Conservation (phyloP, 2,888 invertebrate species). For the Amaurobius ferox region DNA sequence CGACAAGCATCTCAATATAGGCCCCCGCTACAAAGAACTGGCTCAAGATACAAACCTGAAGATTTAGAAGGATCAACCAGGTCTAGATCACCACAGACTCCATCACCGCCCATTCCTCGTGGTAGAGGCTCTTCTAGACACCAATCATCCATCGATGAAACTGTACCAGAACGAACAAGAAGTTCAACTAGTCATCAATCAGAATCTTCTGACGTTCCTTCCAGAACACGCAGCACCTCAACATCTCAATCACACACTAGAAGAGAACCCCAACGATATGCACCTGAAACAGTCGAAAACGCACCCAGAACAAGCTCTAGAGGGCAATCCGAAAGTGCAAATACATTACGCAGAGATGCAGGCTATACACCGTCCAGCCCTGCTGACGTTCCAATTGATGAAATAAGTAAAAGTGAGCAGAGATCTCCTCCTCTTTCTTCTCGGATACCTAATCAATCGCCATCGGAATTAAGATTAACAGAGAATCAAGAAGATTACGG, state of each 20-base stretch:
- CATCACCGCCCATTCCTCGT: not conserved
- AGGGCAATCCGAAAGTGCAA: slow-evolving; percentile 17
- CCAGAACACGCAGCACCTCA: slow-evolving; percentile 18
- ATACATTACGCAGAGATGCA: not conserved
- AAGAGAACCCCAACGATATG: not conserved
- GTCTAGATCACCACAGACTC: not conserved
- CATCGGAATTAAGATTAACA: not conserved
- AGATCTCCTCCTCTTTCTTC: not conserved
- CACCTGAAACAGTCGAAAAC: not conserved
- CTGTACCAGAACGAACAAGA: not conserved
- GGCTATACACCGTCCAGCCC: not conserved
- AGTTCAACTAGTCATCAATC: slow-evolving; percentile 16
- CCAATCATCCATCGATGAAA: not conserved
- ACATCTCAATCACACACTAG: not conserved
- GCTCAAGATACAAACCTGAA: slow-evolving; percentile 11
- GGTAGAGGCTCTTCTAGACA: slow-evolving; percentile 9
- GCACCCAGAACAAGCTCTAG: slow-evolving; percentile 23
- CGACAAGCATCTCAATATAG: slow-evolving; percentile 29
- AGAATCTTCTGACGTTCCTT: not conserved
- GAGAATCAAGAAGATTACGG: not conserved
- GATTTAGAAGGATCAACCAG: not conserved
- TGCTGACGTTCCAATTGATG: not conserved
- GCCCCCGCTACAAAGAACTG: slow-evolving; percentile 43
- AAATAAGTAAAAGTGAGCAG: not conserved
- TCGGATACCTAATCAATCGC: not conserved